Evolutionary conservation across 2,888 invertebrate genomes (phyloP).

Genomic region (Drosophila merina): DNA sequence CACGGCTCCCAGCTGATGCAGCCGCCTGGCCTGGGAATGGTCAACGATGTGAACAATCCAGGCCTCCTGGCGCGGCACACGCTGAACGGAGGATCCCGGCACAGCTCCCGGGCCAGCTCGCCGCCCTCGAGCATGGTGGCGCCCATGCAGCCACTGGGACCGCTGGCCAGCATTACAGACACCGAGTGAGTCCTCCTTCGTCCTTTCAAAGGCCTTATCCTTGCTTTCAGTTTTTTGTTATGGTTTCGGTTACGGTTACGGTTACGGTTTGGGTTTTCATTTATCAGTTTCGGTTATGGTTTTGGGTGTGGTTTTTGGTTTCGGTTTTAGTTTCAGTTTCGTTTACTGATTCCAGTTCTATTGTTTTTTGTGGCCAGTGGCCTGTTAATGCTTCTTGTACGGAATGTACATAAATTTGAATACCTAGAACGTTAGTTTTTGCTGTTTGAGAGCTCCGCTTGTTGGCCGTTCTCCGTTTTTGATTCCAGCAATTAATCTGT

Average conservation of each 20-base stretch:
- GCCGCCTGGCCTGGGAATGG: constrained; percentile 60
- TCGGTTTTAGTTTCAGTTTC: constrained; percentile 6
- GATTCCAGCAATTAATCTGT: constrained; percentile 44
- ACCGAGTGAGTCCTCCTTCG: constrained; percentile 86
- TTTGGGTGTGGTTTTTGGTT: neutral
- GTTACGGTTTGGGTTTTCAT: constrained; percentile 2
- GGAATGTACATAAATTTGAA: constrained; percentile 23
- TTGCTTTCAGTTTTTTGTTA: constrained; percentile 14
- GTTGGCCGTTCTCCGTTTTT: constrained; percentile 9
- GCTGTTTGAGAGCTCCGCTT: constrained; percentile 11
- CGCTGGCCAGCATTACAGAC: constrained; percentile 87
- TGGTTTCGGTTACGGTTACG: constrained; percentile 11
- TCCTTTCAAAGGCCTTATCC: constrained; percentile 2
- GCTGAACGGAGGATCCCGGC: constrained; percentile 76
- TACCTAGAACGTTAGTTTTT: constrained; percentile 32
- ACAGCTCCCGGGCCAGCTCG: constrained; percentile 82
- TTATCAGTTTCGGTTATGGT: constrained; percentile 1
- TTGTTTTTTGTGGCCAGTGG: constrained; percentile 28
- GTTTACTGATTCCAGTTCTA: constrained; percentile 8
- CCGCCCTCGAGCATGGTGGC: constrained; percentile 85
- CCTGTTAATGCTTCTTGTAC: constrained; percentile 37
- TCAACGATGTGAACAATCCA: constrained; percentile 86
- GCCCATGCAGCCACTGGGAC: constrained; percentile 86
- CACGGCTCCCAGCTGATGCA: constrained; percentile 75
- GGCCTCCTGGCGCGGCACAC: constrained; percentile 81